Evolutionary conservation across 2,888 invertebrate genomes (phyloP), one percentile per base, ranked within the genome.

Genomic region (Monochamus alternatus): DNA sequence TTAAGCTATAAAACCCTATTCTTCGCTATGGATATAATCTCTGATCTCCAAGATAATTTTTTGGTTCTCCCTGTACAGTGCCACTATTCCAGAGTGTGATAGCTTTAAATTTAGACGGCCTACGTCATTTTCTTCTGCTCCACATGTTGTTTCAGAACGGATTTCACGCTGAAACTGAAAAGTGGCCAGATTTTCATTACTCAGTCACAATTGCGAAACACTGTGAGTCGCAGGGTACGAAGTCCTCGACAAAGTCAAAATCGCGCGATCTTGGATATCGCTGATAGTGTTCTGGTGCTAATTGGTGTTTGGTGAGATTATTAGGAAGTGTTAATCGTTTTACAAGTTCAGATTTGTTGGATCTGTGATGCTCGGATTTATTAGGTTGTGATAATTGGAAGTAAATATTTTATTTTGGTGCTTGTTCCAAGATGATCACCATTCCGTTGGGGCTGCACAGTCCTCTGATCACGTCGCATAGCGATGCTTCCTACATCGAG

Each of bases 401-500:
- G 51, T 22, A 22, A 22, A 22, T 9, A n/a, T n/a, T 8, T 22
- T 44, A 30, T 72, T 55, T 52, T 30, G 30, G 32, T 65, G 8
- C 7, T 4, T n/a, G 10, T 9, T 51, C 44, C 32, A 75, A 58
- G 60, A 83, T 83, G 83, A 82, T 84, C 51, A 82, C 84, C 4
- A 76, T 80, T 14, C 85, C 85, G 7, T 81, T 84, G 66, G 82
- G 81, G 31, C 74, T 83, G n/a, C 78, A 82, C 47, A 82, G 83
- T 64, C 82, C 84, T n/a, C 80, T 81, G 67, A 75, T 81, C 14
- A 76, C 81, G 59, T 84, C 84, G 44, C 90, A 92, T 80, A 93
- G 93, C 79, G 94, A 94, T 89, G 93, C 93, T 4, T 93, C 93
- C 3, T 90, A 91, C 74, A 85, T 87, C 59, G 84, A 84, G 68